Percentiles rank a stretch among this genome's conserved stretches.
Evolutionary conservation across 1,140 invertebrate species (phyloP).

Genomic region (Drosophila saltans): DNA sequence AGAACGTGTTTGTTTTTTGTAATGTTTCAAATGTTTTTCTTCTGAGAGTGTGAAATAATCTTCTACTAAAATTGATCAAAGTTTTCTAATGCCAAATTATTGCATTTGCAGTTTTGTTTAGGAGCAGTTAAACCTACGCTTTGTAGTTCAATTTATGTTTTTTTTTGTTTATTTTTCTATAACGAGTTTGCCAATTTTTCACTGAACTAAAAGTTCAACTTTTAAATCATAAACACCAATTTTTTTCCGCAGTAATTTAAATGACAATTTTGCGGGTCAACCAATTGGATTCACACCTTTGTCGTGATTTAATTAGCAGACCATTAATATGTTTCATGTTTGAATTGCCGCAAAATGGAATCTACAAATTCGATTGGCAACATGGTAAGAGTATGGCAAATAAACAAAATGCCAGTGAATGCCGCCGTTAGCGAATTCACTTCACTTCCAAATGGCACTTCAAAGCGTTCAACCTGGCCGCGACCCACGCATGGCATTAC

Average conservation of each 20-base stretch:
- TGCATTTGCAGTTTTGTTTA: too few species aligned
- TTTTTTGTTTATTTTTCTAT: too few species aligned
- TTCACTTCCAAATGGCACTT: constrained; percentile 36
- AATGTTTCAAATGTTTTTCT: too few species aligned
- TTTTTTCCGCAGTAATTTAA: neutral
- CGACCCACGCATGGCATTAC: constrained; percentile 40
- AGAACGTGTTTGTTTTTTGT: too few species aligned
- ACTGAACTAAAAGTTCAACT: too few species aligned
- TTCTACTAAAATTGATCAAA: too few species aligned
- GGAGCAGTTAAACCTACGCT: too few species aligned
- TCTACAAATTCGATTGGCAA: neutral
- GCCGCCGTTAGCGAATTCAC: constrained; percentile 28
- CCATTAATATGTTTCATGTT: constrained; percentile 11
- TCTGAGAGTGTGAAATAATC: too few species aligned
- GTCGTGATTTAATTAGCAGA: neutral
- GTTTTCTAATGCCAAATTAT: too few species aligned
- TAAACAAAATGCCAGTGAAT: constrained; percentile 22
- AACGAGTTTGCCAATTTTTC: too few species aligned
- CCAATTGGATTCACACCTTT: constrained; percentile 2
- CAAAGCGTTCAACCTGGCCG: constrained; percentile 27
- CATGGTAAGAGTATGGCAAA: neutral
- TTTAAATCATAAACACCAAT: neutral
- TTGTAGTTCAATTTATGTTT: too few species aligned
- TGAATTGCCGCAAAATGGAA: neutral
- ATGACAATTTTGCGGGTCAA: neutral